A percentile compares a stretch with the other conserved stretches of the same genome.
These are phyloP conservation scores for Paramormyrops kingsleyae DNA, from an alignment of 2,113 vertebrate genomes.

Conservation along the genomic window DNA sequence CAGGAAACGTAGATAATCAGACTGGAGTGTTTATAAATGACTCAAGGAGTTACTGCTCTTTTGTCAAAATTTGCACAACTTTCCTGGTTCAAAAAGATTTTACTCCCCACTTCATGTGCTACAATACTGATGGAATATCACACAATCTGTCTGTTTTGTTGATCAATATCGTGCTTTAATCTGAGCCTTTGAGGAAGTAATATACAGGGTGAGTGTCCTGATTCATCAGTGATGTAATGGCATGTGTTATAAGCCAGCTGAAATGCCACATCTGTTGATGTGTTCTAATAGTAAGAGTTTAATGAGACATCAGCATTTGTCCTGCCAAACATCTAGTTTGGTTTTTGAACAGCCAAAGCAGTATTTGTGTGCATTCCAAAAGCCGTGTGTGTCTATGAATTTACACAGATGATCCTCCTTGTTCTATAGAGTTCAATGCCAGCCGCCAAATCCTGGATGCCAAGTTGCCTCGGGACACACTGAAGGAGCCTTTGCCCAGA, in stretches of 20 bases:
- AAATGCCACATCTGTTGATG: not conserved
- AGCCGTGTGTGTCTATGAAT: not conserved
- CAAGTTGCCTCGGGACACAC: constrained; percentile 50
- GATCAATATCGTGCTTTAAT: not conserved
- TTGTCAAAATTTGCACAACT: not conserved
- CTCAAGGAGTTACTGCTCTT: not conserved
- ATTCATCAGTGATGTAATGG: not conserved
- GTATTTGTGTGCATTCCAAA: not conserved
- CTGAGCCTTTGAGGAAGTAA: not conserved
- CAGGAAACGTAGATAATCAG: not conserved
- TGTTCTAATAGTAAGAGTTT: not conserved
- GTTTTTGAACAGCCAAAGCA: not conserved
- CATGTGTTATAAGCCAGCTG: not conserved
- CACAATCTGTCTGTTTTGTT: not conserved
- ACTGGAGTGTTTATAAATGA: not conserved
- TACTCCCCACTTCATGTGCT: not conserved
- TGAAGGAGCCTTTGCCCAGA: constrained; percentile 50
- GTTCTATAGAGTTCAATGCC: constrained; percentile 59
- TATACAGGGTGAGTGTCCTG: not conserved
- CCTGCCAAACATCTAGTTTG: not conserved
- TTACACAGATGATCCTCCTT: not conserved
- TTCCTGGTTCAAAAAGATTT: not conserved
- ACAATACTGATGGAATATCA: not conserved
- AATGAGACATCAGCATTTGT: not conserved
- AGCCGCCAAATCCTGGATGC: constrained; percentile 54